Evolutionary conservation across 2,888 invertebrate species (phyloP).

Genomic region (Harpagoxenus sublaevis): DNA sequence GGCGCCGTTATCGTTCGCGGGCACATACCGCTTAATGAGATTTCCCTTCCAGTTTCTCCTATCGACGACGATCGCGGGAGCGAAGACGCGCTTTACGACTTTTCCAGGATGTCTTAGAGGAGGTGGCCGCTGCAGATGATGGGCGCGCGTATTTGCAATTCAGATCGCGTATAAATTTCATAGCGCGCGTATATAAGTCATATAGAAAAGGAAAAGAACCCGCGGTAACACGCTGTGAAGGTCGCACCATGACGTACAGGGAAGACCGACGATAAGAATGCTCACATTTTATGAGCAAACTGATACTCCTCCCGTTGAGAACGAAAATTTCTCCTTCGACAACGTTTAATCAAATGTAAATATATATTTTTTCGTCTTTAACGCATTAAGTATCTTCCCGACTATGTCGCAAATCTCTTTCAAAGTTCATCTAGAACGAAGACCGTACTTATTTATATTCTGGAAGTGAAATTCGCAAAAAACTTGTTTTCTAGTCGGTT

Average conservation of each 20-base stretch:
- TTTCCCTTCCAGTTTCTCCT: constrained; percentile 73
- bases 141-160: constrained; percentile 65
- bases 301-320: neutral
- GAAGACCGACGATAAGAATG: neutral
- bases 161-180: constrained; percentile 63
- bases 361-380: neutral
- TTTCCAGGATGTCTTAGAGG: constrained; percentile 60
- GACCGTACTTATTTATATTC: neutral
- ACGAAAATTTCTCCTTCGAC: neutral
- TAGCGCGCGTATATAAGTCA: constrained; percentile 39
- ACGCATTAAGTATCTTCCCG: neutral
- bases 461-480: neutral
- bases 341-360: constrained; percentile 7
- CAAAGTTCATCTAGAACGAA: neutral
- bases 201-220: neutral
- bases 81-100: constrained; percentile 66
- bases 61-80: constrained; percentile 64
- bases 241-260: neutral
- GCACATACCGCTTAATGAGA: constrained; percentile 73
- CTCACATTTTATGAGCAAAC: neutral
- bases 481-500: neutral
- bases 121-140: constrained; percentile 41
- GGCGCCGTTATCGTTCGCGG: constrained; percentile 75
- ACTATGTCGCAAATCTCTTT: neutral
- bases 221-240: neutral